A percentile compares a stretch with the other conserved stretches of the same genome.
These are phyloP conservation scores for Hydrolagus affinis DNA, from an alignment of 2,113 vertebrate species.

Conservation along the genomic window DNA sequence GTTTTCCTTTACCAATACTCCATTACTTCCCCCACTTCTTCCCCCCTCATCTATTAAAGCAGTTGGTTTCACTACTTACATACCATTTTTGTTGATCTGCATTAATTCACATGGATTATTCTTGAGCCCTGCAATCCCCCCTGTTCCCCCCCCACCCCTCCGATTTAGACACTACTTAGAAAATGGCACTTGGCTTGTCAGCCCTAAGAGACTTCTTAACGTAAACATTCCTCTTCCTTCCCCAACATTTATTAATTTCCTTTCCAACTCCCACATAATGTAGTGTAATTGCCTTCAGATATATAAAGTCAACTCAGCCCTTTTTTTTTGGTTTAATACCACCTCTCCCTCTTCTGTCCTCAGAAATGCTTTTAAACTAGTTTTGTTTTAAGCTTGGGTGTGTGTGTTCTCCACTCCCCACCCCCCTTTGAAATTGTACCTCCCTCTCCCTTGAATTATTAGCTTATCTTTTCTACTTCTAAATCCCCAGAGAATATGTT, in stretches of 20 bases:
- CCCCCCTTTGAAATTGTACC: neutral
- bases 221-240: neutral
- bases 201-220: neutral
- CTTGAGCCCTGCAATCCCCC: conserved; percentile 59
- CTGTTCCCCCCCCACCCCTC: neutral
- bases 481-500: neutral
- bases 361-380: neutral
- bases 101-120: conserved; percentile 66
- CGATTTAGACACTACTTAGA: neutral
- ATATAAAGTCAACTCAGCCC: neutral
- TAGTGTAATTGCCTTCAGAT: neutral
- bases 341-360: neutral
- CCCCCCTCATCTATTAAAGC: conserved; percentile 31
- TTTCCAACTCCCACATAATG: neutral
- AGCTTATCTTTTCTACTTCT: neutral
- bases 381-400: neutral
- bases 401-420: too few relatives aligned
- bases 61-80: neutral
- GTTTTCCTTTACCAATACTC: conserved; percentile 25
- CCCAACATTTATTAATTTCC: neutral
- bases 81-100: conserved; percentile 54
- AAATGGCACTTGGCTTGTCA: neutral
- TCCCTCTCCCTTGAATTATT: neutral
- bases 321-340: neutral
- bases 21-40: conserved; percentile 35